A percentile compares a stretch with the other conserved stretches of the same genome.
These are phyloP conservation scores for Calameuta idolon DNA, from an alignment of 2,888 invertebrate species.

Conservation along the genomic window DNA sequence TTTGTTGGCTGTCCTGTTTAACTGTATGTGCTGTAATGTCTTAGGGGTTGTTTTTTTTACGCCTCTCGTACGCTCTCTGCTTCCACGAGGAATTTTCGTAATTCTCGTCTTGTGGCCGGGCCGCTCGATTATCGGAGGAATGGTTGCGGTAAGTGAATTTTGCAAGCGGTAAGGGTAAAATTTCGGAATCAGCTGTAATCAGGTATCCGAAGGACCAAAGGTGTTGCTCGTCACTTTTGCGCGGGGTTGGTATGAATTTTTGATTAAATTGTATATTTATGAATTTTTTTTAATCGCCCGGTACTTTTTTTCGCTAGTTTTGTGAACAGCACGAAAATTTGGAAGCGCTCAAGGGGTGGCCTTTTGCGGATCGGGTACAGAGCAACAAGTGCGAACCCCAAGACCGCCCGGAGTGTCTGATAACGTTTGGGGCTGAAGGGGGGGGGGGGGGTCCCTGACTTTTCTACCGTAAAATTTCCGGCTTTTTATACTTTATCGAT, in stretches of 20 bases:
- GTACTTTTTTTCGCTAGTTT: too few species aligned
- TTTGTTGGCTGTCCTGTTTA: not conserved
- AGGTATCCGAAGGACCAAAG: not conserved
- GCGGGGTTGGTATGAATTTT: too few species aligned
- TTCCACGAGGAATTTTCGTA: not conserved
- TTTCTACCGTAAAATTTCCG: not conserved
- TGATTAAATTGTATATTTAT: too few species aligned
- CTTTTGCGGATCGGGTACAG: conserved; percentile 42
- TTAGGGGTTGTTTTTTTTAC: not conserved
- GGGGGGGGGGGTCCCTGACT: not conserved
- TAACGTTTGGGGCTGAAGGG: conserved; percentile 29
- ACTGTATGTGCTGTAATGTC: not conserved
- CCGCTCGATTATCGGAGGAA: not conserved
- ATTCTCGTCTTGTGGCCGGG: not conserved
- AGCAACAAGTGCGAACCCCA: conserved; percentile 64
- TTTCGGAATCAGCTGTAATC: not conserved
- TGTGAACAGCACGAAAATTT: not conserved
- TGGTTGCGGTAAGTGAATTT: not conserved
- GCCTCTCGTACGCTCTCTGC: not conserved
- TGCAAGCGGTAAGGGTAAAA: not conserved
- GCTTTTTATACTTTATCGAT: not conserved
- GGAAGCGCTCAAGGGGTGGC: conserved; percentile 29
- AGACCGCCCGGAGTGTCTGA: conserved; percentile 37
- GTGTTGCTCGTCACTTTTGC: not conserved
- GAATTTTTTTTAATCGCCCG: too few species aligned